Evolutionary conservation across 2,888 invertebrate species (phyloP).

Genomic region (Sisyra terminalis): DNA sequence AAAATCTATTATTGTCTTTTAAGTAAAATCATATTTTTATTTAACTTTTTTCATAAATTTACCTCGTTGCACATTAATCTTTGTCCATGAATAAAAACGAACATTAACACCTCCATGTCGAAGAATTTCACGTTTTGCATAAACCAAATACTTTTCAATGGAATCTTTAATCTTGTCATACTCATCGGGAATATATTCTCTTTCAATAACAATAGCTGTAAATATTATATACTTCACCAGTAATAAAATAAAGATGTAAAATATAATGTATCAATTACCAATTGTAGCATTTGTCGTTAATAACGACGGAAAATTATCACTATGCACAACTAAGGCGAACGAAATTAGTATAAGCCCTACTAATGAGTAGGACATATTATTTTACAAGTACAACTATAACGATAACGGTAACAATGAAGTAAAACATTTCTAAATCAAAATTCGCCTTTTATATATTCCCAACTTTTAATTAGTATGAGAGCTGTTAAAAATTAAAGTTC

Average conservation of each 20-base stretch:
- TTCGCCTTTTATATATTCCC: too few relatives aligned
- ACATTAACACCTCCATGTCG: conserved; percentile 52
- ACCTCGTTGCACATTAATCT: conserved; percentile 56
- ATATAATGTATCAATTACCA: conserved; percentile 30
- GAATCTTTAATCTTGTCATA: conserved; percentile 43
- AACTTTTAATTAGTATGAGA: too few relatives aligned
- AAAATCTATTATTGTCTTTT: conserved; percentile 34
- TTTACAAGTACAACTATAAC: too few relatives aligned
- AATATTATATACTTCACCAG: conserved; percentile 11
- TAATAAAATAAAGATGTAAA: background rate
- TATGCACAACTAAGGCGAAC: conserved; percentile 7
- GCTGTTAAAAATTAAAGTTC: too few relatives aligned
- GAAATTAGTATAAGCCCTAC: too few relatives aligned
- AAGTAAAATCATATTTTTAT: background rate
- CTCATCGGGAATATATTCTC: conserved; percentile 43
- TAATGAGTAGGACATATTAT: too few relatives aligned
- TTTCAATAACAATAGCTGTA: conserved; percentile 54
- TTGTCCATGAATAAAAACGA: conserved; percentile 48
- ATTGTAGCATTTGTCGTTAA: conserved; percentile 57
- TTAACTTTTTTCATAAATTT: conserved; percentile 9
- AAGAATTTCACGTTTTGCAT: conserved; percentile 41
- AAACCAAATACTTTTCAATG: conserved; percentile 33
- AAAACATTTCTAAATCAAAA: too few relatives aligned
- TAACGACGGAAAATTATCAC: conserved; percentile 52
- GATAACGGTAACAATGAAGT: too few relatives aligned